Evolutionary conservation across 2,888 invertebrate species (phyloP), one percentile per base, ranked within the genome.

Genomic region (Spilarctia lutea): DNA sequence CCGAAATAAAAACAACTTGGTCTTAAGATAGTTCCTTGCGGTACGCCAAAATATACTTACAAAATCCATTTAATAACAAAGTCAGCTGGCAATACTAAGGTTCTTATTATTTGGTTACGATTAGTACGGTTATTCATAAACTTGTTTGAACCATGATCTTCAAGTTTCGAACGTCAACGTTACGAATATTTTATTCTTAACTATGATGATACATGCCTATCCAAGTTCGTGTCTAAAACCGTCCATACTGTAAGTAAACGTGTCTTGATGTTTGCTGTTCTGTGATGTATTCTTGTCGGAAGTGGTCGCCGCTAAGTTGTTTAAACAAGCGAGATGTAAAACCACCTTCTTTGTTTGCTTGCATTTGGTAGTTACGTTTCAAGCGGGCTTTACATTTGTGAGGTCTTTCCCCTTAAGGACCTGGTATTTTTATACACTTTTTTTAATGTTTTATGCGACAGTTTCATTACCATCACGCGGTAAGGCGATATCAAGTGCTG

Each of bases 221-320:
- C 68, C 72, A 83, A 81, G 80, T 82, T 75, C 74, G 68, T 56
- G 56, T 68, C 65, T 75, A 73, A 78, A 73, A 78, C 70, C 48
- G 71, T 74, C 71, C 71, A 56, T 76, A 75, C 69, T 27, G 30
- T 78, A 72, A 71, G 74, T 72, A 73, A 66, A 70, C 16, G 33
- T 76, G 56, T 73, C 56, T 72, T 69, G 27, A 35, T 77, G 71
- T 80, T 81, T 78, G 72, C 65, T 72, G 60, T 72, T 48, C 72
- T 68, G 73, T 65, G 78, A 76, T 77, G 74, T 75, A 75, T 79
- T 80, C 77, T 75, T 81, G 86, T 83, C 82, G 87, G 86, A 85
- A 85, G 85, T 85, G 81, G 78, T 78, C 75, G 67, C 75, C 71
- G 72, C 75, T 81, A 72, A 81, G 81, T 80, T 85, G 87, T 87